Conservation (phyloP, 2,113 vertebrate species). For the Cyprinus carpio region DNA sequence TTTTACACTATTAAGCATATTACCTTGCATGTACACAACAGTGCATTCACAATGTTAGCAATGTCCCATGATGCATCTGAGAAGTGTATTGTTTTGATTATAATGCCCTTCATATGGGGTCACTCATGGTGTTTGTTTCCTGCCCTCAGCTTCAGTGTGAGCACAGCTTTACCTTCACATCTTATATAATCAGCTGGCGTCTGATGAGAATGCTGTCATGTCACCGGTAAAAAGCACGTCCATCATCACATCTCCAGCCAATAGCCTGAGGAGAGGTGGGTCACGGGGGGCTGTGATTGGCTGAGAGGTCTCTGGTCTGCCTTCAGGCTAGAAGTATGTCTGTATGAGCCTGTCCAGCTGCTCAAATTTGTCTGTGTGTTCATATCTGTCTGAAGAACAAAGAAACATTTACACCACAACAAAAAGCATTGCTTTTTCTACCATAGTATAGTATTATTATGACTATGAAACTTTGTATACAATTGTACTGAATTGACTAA, state of each 20-base stretch:
- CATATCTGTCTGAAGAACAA: conserved; percentile 2
- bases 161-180: conserved; percentile 28
- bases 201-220: conserved; percentile 19
- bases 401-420: neutral
- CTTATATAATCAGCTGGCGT: conserved; percentile 29
- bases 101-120: conserved; percentile 14
- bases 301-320: neutral
- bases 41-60: neutral
- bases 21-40: neutral
- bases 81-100: neutral
- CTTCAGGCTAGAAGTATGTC: conserved; percentile 10
- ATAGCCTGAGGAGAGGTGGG: conserved; percentile 4
- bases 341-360: neutral
- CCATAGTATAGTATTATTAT: neutral
- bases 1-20: neutral
- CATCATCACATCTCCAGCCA: conserved; percentile 9
- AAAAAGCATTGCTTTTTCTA: neutral
- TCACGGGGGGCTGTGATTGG: conserved; percentile 14
- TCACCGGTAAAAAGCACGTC: conserved; percentile 18
- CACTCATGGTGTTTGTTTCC: conserved; percentile 10
- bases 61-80: neutral
- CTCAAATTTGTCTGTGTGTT: conserved; percentile 10
- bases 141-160: conserved; percentile 8
- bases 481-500: neutral
- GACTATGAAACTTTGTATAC: neutral